Conservation (phyloP, 2,113 vertebrate species). For the Himantopus leucocephalus region DNA sequence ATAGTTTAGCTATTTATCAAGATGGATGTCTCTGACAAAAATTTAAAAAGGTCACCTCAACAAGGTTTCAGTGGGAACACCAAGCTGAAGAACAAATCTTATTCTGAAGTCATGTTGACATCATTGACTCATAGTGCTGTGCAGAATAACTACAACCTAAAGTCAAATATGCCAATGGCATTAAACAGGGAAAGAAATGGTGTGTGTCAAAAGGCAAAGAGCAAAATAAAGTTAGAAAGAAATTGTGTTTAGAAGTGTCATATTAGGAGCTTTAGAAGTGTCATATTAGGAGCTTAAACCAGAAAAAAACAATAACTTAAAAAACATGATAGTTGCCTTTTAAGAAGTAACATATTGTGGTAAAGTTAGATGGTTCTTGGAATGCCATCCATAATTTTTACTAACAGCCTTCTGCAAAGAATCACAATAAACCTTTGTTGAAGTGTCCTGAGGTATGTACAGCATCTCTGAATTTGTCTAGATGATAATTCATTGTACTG, state of each 20-base stretch:
- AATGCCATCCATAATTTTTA: not conserved
- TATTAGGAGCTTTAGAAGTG: not conserved
- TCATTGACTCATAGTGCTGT: not conserved
- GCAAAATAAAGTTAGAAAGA: not conserved
- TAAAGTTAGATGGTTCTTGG: not conserved
- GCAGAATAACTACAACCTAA: not conserved
- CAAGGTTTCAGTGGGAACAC: not conserved
- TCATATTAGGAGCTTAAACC: not conserved
- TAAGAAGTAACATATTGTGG: not conserved
- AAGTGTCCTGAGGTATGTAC: not conserved
- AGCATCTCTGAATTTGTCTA: not conserved
- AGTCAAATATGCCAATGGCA: not conserved
- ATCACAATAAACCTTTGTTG: not conserved
- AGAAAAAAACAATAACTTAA: not conserved
- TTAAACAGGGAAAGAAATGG: not conserved
- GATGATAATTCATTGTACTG: not conserved
- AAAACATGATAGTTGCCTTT: not conserved
- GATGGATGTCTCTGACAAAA: not conserved
- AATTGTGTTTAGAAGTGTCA: not conserved
- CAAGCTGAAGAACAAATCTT: not conserved
- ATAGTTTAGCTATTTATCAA: not conserved
- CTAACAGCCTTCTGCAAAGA: not conserved
- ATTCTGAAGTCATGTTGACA: not conserved
- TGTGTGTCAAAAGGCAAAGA: not conserved
- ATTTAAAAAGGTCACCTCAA: not conserved